These are phyloP conservation scores for Hippocampus comes DNA, from an alignment of 2,113 vertebrate species.

Conservation along the genomic window DNA sequence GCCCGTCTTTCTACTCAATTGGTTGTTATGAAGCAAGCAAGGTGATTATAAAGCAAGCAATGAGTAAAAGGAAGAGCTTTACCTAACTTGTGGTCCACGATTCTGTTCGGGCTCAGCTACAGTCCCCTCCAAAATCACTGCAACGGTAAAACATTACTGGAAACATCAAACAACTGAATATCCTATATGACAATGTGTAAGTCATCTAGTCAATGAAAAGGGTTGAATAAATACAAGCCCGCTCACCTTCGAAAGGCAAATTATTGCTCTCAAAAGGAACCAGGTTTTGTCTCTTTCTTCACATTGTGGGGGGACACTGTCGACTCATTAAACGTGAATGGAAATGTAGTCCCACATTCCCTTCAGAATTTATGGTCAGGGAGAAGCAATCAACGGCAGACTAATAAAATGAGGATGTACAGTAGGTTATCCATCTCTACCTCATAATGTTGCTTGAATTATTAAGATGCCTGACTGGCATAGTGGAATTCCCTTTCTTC, in stretches of 20 bases:
- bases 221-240: constrained; percentile 27
- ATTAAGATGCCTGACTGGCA: constrained; percentile 44
- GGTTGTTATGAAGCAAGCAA: constrained; percentile 16
- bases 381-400: constrained; percentile 39
- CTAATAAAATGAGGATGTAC: constrained; percentile 47
- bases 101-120: neutral
- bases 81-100: constrained; percentile 26
- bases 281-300: constrained; percentile 45
- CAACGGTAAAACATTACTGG: neutral
- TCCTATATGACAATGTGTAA: neutral
- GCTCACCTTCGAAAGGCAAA: constrained; percentile 26
- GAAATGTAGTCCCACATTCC: constrained; percentile 38
- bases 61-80: constrained; percentile 16
- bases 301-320: constrained; percentile 41
- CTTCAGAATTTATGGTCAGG: constrained; percentile 34
- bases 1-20: constrained; percentile 27
- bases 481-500: constrained; percentile 13
- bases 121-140: too few relatives aligned
- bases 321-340: constrained; percentile 61
- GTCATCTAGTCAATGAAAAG: neutral
- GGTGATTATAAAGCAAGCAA: constrained; percentile 36
- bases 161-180: neutral
- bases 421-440: constrained; percentile 28
- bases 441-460: constrained; percentile 46
- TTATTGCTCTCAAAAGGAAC: constrained; percentile 38